Conservation (phyloP, 2,888 invertebrate species). For the Nymphalis polychloros region DNA sequence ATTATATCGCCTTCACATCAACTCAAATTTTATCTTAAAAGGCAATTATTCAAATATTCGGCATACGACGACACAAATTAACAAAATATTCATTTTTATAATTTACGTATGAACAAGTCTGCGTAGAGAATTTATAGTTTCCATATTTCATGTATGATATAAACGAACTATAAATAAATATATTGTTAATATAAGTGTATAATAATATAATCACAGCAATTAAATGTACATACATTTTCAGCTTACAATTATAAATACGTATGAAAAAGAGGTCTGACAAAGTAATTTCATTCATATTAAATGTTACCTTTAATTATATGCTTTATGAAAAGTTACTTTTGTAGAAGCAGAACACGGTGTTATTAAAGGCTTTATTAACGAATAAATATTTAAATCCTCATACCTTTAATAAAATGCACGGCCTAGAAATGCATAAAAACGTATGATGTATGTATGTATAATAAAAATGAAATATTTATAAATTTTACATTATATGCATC, state of each 20-base stretch:
- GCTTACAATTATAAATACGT: slow-evolving; percentile 7
- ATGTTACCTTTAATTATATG: slow-evolving; percentile 4
- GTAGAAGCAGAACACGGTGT: slow-evolving; percentile 3
- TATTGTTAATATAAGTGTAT: no score
- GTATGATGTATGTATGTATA: not conserved
- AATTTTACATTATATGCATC: not conserved
- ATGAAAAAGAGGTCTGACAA: slow-evolving; percentile 4
- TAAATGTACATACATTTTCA: slow-evolving; percentile 16
- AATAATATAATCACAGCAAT: not conserved
- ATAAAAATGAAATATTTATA: not conserved
- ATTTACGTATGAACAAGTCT: no score
- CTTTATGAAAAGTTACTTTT: not conserved
- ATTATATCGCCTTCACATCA: no score
- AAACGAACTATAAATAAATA: no score
- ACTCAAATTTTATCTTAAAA: no score
- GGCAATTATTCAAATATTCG: no score
- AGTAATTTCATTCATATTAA: slow-evolving; percentile 4
- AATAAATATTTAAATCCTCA: slow-evolving; percentile 2
- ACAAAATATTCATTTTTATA: no score
- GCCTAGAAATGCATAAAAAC: not conserved
- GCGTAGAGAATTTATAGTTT: no score
- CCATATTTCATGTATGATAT: no score
- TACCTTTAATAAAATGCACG: slow-evolving; percentile 1
- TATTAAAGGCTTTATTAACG: slow-evolving; percentile 3
- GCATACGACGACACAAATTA: no score